Evolutionary conservation across 37 sponge, comb jelly and placozoan genomes (phyloP).

Genomic region (Crambe crambe): DNA sequence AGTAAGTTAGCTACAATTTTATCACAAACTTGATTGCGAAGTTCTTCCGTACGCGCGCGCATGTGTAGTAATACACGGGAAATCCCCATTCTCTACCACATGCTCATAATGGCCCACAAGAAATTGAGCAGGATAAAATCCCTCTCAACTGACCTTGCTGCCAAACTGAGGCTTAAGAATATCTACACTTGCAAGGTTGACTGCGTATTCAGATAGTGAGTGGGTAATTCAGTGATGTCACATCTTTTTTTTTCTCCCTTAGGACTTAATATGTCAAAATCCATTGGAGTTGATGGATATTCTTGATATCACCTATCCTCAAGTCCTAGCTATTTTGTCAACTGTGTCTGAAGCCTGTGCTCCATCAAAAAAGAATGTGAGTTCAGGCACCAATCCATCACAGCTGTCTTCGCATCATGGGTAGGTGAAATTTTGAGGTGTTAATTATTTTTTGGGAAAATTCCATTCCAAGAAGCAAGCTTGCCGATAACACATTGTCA

Average conservation of each 20-base stretch:
- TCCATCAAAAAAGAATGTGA: constrained; percentile 50
- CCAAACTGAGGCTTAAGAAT: neutral
- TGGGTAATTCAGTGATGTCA: neutral
- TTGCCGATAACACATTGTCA: too few species aligned
- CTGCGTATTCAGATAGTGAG: neutral
- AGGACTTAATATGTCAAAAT: constrained; percentile 39
- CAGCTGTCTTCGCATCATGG: too few species aligned
- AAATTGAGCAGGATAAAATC: constrained; percentile 1
- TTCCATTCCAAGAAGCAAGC: too few species aligned
- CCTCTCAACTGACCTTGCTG: neutral
- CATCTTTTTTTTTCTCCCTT: neutral
- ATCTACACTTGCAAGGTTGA: constrained; percentile 28
- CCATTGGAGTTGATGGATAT: constrained; percentile 41
- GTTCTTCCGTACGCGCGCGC: too few species aligned
- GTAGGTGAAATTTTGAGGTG: too few species aligned
- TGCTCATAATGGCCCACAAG: constrained; percentile 2
- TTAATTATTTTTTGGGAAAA: too few species aligned
- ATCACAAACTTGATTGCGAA: too few species aligned
- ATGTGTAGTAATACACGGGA: neutral
- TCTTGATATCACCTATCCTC: constrained; percentile 9
- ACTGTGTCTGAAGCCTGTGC: neutral
- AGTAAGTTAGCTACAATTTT: too few species aligned
- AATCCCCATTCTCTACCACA: neutral
- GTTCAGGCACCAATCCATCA: too few species aligned
- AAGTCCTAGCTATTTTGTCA: neutral